Evolutionary conservation across 2,113 vertebrate species (phyloP).

Genomic region (Pipa parva): DNA sequence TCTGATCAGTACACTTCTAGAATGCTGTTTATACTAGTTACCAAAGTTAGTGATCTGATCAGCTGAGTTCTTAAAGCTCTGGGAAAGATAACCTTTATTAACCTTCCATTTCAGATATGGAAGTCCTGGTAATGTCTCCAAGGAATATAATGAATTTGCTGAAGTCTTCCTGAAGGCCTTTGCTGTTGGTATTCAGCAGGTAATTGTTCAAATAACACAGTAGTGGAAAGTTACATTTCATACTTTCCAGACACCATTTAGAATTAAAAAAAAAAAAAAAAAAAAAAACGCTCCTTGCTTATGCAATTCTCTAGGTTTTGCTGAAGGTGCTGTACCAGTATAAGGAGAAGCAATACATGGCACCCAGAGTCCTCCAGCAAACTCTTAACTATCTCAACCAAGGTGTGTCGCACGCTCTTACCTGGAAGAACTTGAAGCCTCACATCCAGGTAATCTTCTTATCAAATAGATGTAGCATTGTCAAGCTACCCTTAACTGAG

Average conservation of each 20-base stretch:
- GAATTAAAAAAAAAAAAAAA: too few species aligned
- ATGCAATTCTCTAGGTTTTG: slow-evolving; percentile 80
- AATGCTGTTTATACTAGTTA: too few species aligned
- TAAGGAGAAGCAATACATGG: slow-evolving; percentile 95
- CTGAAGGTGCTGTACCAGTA: slow-evolving; percentile 96
- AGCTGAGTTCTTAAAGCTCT: too few species aligned
- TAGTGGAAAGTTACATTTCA: neutral
- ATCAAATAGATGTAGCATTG: too few species aligned
- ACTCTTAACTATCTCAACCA: slow-evolving; percentile 96
- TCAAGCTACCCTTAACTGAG: too few species aligned
- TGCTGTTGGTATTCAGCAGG: slow-evolving; percentile 90
- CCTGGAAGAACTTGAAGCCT: slow-evolving; percentile 95
- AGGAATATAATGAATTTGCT: slow-evolving; percentile 96
- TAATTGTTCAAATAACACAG: slow-evolving; percentile 46
- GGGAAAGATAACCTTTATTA: neutral
- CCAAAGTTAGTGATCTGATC: too few species aligned
- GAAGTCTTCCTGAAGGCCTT: slow-evolving; percentile 97
- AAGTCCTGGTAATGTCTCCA: slow-evolving; percentile 97
- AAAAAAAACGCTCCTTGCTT: neutral
- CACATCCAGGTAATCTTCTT: slow-evolving; percentile 97
- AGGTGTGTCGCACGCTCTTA: slow-evolving; percentile 92
- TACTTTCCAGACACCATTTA: too few species aligned
- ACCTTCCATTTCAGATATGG: slow-evolving; percentile 75
- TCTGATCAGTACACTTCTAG: too few species aligned
- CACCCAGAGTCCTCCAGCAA: slow-evolving; percentile 94